A percentile compares a stretch with the other conserved stretches of the same genome.
These are phyloP conservation scores for Fragum fragum DNA, from an alignment of 2,888 invertebrate species.

Conservation along the genomic window DNA sequence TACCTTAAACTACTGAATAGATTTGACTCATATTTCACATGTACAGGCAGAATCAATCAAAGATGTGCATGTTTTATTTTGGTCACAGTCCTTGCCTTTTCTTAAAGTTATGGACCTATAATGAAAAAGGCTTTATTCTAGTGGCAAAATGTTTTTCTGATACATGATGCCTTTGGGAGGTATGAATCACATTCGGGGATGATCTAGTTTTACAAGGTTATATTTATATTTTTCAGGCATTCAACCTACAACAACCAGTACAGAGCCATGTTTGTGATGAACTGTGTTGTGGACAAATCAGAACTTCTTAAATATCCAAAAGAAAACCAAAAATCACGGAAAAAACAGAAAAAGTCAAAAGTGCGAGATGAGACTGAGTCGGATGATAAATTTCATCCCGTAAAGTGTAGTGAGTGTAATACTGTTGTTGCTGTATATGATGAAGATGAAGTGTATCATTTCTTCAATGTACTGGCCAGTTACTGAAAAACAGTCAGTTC, in stretches of 20 bases:
- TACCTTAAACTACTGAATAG: too few relatives aligned
- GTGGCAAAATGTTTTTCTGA: too few relatives aligned
- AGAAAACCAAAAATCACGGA: constrained; percentile 75
- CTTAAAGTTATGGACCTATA: too few relatives aligned
- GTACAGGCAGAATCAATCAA: too few relatives aligned
- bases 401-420: constrained; percentile 88
- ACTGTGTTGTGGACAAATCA: constrained; percentile 87
- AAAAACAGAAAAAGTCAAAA: constrained; percentile 36
- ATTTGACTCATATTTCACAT: too few relatives aligned
- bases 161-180: too few relatives aligned
- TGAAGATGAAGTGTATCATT: constrained; percentile 89
- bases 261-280: constrained; percentile 89
- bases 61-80: too few relatives aligned
- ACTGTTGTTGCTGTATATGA: constrained; percentile 89
- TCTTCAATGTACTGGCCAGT: constrained; percentile 89
- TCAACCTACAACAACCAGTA: constrained; percentile 88
- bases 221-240: constrained; percentile 85
- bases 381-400: constrained; percentile 88
- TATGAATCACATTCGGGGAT: too few relatives aligned
- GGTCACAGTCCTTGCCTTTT: too few relatives aligned
- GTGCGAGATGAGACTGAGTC: constrained; percentile 20
- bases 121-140: too few relatives aligned
- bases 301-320: constrained; percentile 84
- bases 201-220: too few relatives aligned
- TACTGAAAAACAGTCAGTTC: constrained; percentile 72